Evolutionary conservation across 2,888 invertebrate genomes (phyloP).

Genomic region (Erebia aethiops): DNA sequence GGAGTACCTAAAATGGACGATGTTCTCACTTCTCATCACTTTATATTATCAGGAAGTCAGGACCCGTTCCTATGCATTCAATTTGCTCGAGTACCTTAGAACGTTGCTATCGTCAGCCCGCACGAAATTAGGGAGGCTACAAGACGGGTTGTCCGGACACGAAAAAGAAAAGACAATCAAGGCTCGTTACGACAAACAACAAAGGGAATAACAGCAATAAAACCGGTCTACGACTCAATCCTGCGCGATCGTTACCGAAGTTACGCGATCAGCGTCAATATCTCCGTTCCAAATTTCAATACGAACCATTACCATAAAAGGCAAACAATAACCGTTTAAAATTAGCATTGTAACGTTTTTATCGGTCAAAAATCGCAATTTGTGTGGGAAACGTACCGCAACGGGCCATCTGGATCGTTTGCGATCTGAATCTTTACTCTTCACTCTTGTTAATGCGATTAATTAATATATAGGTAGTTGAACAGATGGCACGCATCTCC

Average conservation of each 20-base stretch:
- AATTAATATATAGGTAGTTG: conserved; percentile 39
- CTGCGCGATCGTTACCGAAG: conserved; percentile 61
- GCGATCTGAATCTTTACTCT: conserved; percentile 36
- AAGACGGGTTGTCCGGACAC: conserved; percentile 42
- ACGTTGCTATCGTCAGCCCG: background rate
- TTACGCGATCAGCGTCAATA: conserved; percentile 66
- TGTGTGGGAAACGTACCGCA: conserved; percentile 60
- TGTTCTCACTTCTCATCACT: too few species aligned
- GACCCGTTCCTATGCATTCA: too few species aligned
- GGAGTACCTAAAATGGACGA: too few species aligned
- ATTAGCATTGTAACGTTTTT: conserved; percentile 74
- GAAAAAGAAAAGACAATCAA: conserved; percentile 66
- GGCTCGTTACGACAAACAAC: conserved; percentile 58
- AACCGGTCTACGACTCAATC: conserved; percentile 66
- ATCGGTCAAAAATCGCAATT: conserved; percentile 76
- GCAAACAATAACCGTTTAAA: conserved; percentile 81
- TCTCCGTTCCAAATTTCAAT: conserved; percentile 73
- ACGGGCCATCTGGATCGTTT: conserved; percentile 34
- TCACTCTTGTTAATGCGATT: conserved; percentile 36
- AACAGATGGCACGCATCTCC: conserved; percentile 38
- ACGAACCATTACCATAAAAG: conserved; percentile 80
- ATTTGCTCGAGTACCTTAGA: background rate
- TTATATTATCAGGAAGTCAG: too few species aligned
- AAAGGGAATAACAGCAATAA: conserved; percentile 70
- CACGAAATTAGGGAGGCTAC: conserved; percentile 23